phyloP scores from a whole-genome alignment of 2,113 vertebrate genomes.

The Mirounga angustirostris region DNA sequence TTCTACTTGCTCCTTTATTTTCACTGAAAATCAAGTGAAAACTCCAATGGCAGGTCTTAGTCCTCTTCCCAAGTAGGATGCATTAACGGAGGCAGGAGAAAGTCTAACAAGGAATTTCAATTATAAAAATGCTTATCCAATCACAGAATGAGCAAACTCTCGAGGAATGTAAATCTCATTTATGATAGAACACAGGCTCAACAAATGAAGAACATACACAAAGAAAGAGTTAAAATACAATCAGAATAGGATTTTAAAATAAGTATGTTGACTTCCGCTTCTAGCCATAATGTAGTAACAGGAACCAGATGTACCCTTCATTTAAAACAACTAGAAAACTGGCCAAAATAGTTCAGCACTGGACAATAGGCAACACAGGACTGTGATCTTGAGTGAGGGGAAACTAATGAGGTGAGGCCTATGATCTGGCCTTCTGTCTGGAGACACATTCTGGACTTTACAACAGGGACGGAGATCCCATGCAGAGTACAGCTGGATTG shows the following conservation, averaged over 20 bases:
- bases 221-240: conserved; percentile 49
- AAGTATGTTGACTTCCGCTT: background rate
- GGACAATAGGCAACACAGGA: background rate
- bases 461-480: background rate
- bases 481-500: background rate
- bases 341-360: background rate
- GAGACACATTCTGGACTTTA: background rate
- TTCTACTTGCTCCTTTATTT: background rate
- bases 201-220: background rate
- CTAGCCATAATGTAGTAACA: background rate
- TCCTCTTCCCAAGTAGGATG: background rate
- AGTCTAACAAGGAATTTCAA: conserved; percentile 5
- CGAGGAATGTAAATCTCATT: background rate
- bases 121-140: conserved; percentile 1
- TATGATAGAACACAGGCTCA: conserved; percentile 37
- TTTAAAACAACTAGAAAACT: conserved; percentile 55
- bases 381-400: background rate
- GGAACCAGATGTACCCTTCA: background rate
- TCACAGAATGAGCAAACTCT: background rate
- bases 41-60: background rate
- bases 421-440: background rate
- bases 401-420: background rate
- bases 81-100: conserved; percentile 14
- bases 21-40: conserved; percentile 1
- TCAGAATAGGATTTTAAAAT: conserved; percentile 19